Conservation (phyloP, 2,113 vertebrate genomes). For the Psilopsiagon aymara region DNA sequence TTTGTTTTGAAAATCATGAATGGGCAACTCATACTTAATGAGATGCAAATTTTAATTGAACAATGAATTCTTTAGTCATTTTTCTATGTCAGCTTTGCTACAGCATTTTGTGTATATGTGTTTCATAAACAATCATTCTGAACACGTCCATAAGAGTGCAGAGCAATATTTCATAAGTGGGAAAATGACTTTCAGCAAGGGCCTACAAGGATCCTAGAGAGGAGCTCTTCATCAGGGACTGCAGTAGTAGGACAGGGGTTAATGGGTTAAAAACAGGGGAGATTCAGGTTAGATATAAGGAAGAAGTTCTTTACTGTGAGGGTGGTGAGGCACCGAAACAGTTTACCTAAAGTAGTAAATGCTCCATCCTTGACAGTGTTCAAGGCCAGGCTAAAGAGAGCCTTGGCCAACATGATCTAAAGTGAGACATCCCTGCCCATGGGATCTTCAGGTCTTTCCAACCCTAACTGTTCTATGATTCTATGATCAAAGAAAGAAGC, state of each 20-base stretch:
- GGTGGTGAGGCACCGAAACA: background rate
- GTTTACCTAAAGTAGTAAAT: background rate
- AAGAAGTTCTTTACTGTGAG: background rate
- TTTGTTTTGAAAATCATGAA: conserved; percentile 30
- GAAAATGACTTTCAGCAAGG: background rate
- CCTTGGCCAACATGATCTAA: background rate
- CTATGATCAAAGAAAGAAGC: background rate
- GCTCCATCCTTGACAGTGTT: background rate
- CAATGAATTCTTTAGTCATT: background rate
- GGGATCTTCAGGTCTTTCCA: background rate
- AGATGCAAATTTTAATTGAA: conserved; percentile 38
- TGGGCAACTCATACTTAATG: background rate
- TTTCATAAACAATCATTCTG: background rate
- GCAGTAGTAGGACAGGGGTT: background rate
- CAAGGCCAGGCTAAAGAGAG: background rate
- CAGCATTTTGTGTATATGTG: background rate
- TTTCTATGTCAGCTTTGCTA: background rate
- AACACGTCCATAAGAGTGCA: background rate
- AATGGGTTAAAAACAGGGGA: background rate
- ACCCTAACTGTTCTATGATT: background rate
- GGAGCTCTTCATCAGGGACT: background rate
- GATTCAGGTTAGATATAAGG: background rate
- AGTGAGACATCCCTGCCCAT: background rate
- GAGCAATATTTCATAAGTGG: background rate
- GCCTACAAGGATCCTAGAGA: background rate